Percentiles rank a stretch among this genome's conserved stretches.
phyloP scores from a whole-genome alignment of 2,888 invertebrate species.

The Aphodius granarius region DNA sequence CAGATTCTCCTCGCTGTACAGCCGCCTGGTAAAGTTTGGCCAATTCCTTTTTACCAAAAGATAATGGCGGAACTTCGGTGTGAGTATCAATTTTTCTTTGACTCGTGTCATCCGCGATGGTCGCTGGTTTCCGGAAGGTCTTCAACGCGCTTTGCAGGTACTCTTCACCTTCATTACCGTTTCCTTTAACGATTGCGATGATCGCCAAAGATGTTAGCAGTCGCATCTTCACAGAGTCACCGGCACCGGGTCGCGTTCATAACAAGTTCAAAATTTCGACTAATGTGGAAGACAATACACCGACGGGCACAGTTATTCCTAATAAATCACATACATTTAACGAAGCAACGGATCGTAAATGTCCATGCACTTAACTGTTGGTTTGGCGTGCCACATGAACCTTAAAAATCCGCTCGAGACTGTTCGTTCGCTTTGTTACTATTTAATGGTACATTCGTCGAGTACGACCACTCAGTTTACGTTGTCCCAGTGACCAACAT shows the following conservation, averaged over 20 bases:
- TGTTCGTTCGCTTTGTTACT: slow-evolving; percentile 16
- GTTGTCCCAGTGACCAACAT: slow-evolving; percentile 43
- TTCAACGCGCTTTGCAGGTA: slow-evolving; percentile 28
- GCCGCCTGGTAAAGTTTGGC: slow-evolving; percentile 56
- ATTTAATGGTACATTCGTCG: slow-evolving; percentile 30
- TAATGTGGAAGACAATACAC: slow-evolving; percentile 5
- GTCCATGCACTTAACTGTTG: slow-evolving; percentile 20
- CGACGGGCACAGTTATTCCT: slow-evolving; percentile 21
- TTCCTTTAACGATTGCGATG: slow-evolving; percentile 14
- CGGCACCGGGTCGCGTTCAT: background rate
- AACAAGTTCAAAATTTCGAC: background rate
- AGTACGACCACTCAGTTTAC: slow-evolving; percentile 13
- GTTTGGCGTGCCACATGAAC: slow-evolving; percentile 11
- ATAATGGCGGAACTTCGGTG: slow-evolving; percentile 34
- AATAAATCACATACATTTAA: slow-evolving; percentile 51
- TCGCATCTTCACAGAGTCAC: background rate
- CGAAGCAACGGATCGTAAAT: slow-evolving; percentile 50
- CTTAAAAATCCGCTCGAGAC: slow-evolving; percentile 25
- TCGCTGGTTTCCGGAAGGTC: slow-evolving; percentile 15
- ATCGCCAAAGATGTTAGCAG: slow-evolving; percentile 12
- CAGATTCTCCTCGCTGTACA: slow-evolving; percentile 47
- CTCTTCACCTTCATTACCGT: slow-evolving; percentile 24
- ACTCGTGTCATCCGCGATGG: slow-evolving; percentile 6
- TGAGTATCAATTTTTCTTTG: slow-evolving; percentile 17
- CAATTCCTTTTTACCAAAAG: slow-evolving; percentile 52